Percentiles rank a stretch among this genome's conserved stretches.
Conservation (phyloP, 2,113 vertebrate genomes). For the Neodontobutis hainanensis region DNA sequence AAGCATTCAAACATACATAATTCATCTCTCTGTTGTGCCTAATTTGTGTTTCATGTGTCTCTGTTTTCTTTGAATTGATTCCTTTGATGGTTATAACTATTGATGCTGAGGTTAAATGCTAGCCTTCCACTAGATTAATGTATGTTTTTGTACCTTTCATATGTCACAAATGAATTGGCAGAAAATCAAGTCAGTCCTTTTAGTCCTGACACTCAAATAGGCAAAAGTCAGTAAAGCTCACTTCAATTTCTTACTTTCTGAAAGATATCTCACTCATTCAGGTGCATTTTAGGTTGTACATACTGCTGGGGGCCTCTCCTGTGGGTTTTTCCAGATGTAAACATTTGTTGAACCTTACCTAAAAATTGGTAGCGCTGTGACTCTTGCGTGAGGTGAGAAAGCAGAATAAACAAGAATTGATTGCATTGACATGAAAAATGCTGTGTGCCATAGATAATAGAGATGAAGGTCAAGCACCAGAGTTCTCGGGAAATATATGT, state of each 20-base stretch:
- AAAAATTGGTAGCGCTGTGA: conserved; percentile 7
- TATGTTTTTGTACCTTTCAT: conserved; percentile 11
- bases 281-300: conserved; percentile 8
- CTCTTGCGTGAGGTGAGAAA: conserved; percentile 20
- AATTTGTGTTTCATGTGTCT: conserved; percentile 21
- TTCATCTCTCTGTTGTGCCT: conserved; percentile 28
- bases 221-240: conserved; percentile 19
- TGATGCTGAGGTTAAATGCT: conserved; percentile 18
- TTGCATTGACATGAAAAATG: conserved; percentile 51
- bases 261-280: conserved; percentile 22
- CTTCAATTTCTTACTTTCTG: conserved; percentile 15
- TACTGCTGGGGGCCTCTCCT: too few species aligned
- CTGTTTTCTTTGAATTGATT: conserved; percentile 26
- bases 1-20: conserved; percentile 30
- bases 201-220: neutral
- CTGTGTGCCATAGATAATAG: conserved; percentile 18
- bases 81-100: conserved; percentile 32
- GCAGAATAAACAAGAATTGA: conserved; percentile 38
- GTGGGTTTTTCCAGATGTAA: neutral
- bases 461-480: conserved; percentile 38
- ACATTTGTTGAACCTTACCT: conserved; percentile 7
- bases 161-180: conserved; percentile 23
- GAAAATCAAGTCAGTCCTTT: neutral
- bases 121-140: conserved; percentile 18
- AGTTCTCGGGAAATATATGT: conserved; percentile 30